A percentile compares a stretch with the other conserved stretches of the same genome.
Conservation (phyloP, 2,113 vertebrate species). For the Steatornis caripensis region DNA sequence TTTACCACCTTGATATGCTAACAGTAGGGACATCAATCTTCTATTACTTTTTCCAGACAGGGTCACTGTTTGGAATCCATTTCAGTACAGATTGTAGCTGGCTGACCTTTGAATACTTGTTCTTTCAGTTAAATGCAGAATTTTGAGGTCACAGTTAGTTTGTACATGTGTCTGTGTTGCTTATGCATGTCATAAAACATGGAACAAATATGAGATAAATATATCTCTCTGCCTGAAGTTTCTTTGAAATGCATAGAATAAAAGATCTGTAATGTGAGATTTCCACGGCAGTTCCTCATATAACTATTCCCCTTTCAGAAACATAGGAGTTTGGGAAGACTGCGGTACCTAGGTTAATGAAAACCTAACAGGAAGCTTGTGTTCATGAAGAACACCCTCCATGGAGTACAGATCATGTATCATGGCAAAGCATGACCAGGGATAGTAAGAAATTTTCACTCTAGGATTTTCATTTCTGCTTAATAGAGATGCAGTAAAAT, state of each 20-base stretch:
- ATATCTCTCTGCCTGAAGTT: not conserved
- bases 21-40: not conserved
- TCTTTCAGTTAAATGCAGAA: not conserved
- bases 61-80: not conserved
- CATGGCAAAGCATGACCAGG: not conserved
- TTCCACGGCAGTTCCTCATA: not conserved
- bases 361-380: accelerated
- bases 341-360: not conserved
- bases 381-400: not conserved
- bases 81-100: not conserved
- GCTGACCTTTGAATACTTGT: not conserved
- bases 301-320: not conserved
- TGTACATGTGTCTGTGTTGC: not conserved
- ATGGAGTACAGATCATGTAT: not conserved
- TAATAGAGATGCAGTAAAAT: not conserved
- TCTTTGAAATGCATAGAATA: not conserved
- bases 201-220: not conserved
- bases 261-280: not conserved
- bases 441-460: not conserved
- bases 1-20: not conserved
- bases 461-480: not conserved
- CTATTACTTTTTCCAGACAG: not conserved
- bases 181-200: not conserved
- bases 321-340: not conserved
- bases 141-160: not conserved